Conservation (phyloP, 2,113 vertebrate genomes). For the Sphaerodactylus townsendi region DNA sequence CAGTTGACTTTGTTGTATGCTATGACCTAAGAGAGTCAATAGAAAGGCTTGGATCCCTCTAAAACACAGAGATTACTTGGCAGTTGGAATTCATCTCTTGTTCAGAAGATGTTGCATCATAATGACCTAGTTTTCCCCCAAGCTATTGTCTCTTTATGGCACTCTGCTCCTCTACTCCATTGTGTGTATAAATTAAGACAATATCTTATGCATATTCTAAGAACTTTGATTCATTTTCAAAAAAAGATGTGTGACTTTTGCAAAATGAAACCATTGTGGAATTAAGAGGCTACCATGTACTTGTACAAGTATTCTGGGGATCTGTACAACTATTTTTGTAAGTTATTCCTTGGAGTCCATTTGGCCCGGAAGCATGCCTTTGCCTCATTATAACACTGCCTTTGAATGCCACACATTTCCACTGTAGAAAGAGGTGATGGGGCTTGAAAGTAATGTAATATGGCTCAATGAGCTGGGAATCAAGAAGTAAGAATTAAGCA, state of each 20-base stretch:
- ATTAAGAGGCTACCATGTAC: neutral
- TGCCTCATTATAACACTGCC: neutral
- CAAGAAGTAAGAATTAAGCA: neutral
- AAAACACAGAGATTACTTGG: neutral
- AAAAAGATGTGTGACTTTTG: slow-evolving; percentile 8
- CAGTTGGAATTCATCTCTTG: too few relatives aligned
- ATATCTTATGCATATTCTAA: neutral
- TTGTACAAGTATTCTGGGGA: neutral
- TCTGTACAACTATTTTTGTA: neutral
- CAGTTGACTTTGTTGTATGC: neutral
- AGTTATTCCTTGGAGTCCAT: slow-evolving; percentile 6
- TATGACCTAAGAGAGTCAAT: neutral
- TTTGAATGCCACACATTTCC: neutral
- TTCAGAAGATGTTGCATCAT: neutral
- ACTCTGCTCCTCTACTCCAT: too few relatives aligned
- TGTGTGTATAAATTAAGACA: neutral
- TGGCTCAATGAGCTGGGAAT: slow-evolving; percentile 27
- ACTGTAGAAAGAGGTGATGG: neutral
- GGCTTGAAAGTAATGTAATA: neutral
- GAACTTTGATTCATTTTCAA: neutral
- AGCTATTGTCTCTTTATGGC: neutral
- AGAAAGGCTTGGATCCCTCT: neutral
- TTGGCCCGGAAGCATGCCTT: neutral
- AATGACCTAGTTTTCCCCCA: neutral
- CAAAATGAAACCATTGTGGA: slow-evolving; percentile 25